Base-by-base conservation (phyloP, 2,797 vertebrate species). In the Harpagifer antarcticus region DNA sequence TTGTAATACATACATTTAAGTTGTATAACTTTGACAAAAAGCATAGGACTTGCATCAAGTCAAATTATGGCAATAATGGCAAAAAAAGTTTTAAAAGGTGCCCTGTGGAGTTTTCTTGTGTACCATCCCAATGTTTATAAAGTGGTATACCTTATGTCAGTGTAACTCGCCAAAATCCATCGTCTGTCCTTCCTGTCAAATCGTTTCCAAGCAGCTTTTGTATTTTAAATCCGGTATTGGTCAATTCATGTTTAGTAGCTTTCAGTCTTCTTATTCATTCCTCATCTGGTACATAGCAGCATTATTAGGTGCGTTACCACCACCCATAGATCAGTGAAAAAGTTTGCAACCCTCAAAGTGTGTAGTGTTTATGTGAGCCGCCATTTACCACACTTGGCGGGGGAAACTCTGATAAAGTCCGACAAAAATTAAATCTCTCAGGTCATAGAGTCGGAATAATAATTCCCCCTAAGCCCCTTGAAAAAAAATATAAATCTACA, bases 11-110 rank as follows among this genome's bases (percentile, higher is more conserved):
- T 4, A 72, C 23, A 23, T 60, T 68, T 15, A 10, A 59, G n/a
- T 59, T 69, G 72, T 48, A 60, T 50, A 43, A 77, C 72, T 81
- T 43, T 42, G 60, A 79, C 67, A 74, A 81, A 76, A 84, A 77
- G 70, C 67, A 68, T n/a, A 62, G 66, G 47, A 71, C 62, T 68
- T 8, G 16, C 59, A 69, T 69, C n/a, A 56, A 78, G 54, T 72
- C 55, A 81, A 55, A 74, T 49, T 12, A 67, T 50, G 27, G 42
- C 13, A 67, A 64, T 61, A 78, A 55, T 6, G 11, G 57, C 49
- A 74, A 13, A 76, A 55, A 82, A 48, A 56, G 12, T 44, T 23
- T 56, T 17, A 56, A 58, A 68, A 43, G 42, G 42, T 40, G 0
- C 27, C 50, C 60, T 69, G 23, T 27, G 27, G 64, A 79, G 60